These are phyloP conservation scores for Pterocles burchelli DNA, from an alignment of 2,113 vertebrate genomes.

Conservation along the genomic window DNA sequence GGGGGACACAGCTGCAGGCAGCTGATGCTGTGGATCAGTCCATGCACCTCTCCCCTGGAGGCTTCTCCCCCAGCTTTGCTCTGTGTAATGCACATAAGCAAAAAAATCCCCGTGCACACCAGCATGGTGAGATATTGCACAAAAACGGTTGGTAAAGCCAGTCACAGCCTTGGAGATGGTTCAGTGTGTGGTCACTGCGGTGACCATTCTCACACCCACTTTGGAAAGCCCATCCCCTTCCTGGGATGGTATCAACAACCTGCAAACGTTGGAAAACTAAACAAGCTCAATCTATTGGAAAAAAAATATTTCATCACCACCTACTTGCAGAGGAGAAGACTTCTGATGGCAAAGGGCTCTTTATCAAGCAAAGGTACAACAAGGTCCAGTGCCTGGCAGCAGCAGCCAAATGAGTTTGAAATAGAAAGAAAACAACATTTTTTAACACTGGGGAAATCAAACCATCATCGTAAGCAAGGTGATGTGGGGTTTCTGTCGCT, in stretches of 20 bases:
- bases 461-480: not conserved
- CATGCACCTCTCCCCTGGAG: rapidly evolving
- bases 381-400: not conserved
- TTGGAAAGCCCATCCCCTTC: not conserved
- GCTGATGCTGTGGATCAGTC: not conserved
- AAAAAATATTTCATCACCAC: not conserved
- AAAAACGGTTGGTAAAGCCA: not conserved
- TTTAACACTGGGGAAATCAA: not conserved
- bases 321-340: not conserved
- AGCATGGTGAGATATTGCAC: not conserved
- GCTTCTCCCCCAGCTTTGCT: not conserved
- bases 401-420: not conserved
- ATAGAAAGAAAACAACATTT: not conserved
- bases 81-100: rapidly evolving
- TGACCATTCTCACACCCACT: not conserved
- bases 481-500: not conserved
- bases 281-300: not conserved
- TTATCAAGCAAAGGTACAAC: not conserved
- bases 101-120: no score
- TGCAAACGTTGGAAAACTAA: not conserved
- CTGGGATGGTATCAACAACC: no score
- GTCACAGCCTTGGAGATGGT: not conserved
- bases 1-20: rapidly evolving
- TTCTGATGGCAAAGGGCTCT: not conserved
- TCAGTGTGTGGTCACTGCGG: not conserved